These are phyloP conservation scores for Saturnia pavonia DNA, from an alignment of 2,888 invertebrate species.

Conservation along the genomic window DNA sequence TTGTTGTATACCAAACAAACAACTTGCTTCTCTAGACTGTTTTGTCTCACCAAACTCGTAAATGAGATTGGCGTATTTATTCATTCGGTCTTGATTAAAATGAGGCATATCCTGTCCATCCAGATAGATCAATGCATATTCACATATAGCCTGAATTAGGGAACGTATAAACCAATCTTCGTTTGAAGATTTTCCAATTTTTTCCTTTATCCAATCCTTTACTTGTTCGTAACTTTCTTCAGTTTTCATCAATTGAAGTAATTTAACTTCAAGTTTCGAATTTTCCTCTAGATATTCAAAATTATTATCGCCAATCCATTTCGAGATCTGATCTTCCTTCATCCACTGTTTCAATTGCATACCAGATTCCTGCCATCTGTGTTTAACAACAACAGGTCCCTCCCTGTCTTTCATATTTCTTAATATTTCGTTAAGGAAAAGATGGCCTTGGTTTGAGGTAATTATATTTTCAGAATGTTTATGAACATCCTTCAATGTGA, in stretches of 20 bases:
- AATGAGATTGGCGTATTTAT: slow-evolving; percentile 80
- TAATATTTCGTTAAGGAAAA: slow-evolving; percentile 65
- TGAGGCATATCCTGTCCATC: slow-evolving; percentile 74
- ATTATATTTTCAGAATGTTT: slow-evolving; percentile 60
- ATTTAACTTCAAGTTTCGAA: slow-evolving; percentile 60
- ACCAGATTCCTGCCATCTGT: slow-evolving; percentile 72
- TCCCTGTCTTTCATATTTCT: slow-evolving; percentile 67
- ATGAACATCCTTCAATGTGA: slow-evolving; percentile 63
- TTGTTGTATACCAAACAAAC: slow-evolving; percentile 91
- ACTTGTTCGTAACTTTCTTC: slow-evolving; percentile 70
- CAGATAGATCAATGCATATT: slow-evolving; percentile 83
- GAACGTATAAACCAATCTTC: slow-evolving; percentile 88
- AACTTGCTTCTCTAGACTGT: slow-evolving; percentile 88
- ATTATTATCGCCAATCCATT: slow-evolving; percentile 70
- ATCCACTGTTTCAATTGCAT: slow-evolving; percentile 69
- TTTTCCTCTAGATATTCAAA: slow-evolving; percentile 68
- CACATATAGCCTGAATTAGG: slow-evolving; percentile 87
- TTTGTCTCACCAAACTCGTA: slow-evolving; percentile 87
- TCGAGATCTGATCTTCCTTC: slow-evolving; percentile 53
- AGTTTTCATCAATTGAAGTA: slow-evolving; percentile 70
- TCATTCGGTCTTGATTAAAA: slow-evolving; percentile 72
- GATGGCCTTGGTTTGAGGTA: slow-evolving; percentile 60
- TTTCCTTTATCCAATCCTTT: slow-evolving; percentile 79
- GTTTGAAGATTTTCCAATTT: slow-evolving; percentile 83
- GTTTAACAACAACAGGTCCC: slow-evolving; percentile 71